Conservation (phyloP, 1,140 invertebrate species). For the Bombus sylvicola region DNA sequence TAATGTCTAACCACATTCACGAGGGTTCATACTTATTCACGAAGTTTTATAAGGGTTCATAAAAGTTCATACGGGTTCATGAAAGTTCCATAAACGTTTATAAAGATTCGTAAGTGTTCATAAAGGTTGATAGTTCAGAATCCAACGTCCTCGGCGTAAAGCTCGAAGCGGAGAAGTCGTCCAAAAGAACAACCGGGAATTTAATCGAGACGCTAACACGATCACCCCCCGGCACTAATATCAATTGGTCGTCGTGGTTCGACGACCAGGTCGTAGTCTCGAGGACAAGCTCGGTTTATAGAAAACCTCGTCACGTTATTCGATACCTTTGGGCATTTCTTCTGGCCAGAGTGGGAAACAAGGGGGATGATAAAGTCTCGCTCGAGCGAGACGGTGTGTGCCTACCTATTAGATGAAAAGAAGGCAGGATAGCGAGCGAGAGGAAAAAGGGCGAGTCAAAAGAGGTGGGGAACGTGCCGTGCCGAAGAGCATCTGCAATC, state of each 20-base stretch:
- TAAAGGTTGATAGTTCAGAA: background rate
- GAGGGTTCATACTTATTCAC: too few relatives aligned
- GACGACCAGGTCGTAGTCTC: background rate
- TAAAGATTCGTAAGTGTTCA: background rate
- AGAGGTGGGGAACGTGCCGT: conserved; percentile 66
- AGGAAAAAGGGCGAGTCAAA: background rate
- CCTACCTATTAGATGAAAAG: conserved; percentile 4
- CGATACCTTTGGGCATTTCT: conserved; percentile 72
- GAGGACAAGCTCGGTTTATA: conserved; percentile 36
- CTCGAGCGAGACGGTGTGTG: background rate
- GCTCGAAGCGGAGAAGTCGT: background rate
- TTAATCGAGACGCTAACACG: background rate
- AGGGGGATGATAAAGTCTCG: conserved; percentile 12
- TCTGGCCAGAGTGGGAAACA: conserved; percentile 26
- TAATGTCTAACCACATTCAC: background rate
- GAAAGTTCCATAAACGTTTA: background rate
- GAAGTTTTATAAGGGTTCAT: too few relatives aligned
- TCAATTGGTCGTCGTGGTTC: conserved; percentile 23
- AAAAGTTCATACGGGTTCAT: too few relatives aligned
- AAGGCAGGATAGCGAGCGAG: background rate
- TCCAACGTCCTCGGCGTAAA: background rate
- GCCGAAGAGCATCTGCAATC: conserved; percentile 75
- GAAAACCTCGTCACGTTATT: conserved; percentile 74
- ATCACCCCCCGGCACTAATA: conserved; percentile 9
- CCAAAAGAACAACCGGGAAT: background rate